phyloP scores from a whole-genome alignment of 2,113 vertebrate genomes.

The Marcusenius ussheri region DNA sequence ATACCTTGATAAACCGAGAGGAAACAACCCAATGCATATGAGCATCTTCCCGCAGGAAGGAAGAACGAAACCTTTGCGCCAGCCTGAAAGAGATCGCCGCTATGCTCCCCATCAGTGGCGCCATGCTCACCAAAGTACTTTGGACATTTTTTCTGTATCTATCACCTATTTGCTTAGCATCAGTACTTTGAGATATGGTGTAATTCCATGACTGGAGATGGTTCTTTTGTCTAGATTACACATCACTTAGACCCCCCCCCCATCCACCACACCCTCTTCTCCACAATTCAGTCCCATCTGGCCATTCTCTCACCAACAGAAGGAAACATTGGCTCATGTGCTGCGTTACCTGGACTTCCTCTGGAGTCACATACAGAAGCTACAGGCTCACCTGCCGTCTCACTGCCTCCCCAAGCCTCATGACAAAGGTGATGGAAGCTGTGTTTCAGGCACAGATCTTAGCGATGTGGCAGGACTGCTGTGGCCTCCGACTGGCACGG shows the following conservation, averaged over 20 bases:
- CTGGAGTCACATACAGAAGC: constrained; percentile 31
- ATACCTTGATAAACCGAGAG: neutral
- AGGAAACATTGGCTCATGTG: constrained; percentile 36
- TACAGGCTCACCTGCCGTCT: constrained; percentile 23
- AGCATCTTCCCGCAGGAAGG: constrained; percentile 1
- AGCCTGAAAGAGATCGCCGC: constrained; percentile 33
- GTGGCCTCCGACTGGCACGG: neutral
- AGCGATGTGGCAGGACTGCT: neutral
- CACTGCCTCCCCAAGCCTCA: constrained; percentile 19
- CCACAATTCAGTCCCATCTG: neutral
- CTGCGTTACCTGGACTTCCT: constrained; percentile 38
- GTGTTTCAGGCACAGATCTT: neutral
- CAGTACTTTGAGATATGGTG: neutral
- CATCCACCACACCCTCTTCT: neutral
- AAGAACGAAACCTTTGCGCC: constrained; percentile 11
- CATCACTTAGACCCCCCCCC: neutral
- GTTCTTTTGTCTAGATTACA: neutral
- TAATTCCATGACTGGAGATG: neutral
- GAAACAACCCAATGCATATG: neutral
- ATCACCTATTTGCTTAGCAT: neutral
- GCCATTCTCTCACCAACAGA: constrained; percentile 25
- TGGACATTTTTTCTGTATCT: neutral
- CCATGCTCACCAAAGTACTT: constrained; percentile 32
- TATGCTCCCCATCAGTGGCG: constrained; percentile 28
- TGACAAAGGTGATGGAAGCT: constrained; percentile 18